Conservation (phyloP, 2,888 invertebrate species). For the Teleogryllus oceanicus region DNA sequence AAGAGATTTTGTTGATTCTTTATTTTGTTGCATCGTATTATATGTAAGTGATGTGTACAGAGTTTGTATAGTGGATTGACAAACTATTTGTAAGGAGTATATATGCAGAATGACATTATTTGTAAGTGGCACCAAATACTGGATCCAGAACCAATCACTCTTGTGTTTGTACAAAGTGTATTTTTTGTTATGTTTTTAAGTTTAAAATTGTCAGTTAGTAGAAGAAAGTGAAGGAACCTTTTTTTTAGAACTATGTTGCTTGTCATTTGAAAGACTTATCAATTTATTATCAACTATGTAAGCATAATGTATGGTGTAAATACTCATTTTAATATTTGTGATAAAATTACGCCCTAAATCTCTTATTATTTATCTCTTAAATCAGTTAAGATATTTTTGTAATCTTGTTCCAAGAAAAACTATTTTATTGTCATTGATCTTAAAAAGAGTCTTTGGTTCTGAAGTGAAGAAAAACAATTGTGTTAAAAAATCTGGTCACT, state of each 20-base stretch:
- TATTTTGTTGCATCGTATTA: background rate
- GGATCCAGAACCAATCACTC: background rate
- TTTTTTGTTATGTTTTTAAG: background rate
- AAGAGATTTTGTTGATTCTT: background rate
- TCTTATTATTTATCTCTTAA: background rate
- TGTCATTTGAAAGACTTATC: background rate
- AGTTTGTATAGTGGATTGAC: background rate
- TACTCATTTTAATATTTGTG: slow-evolving; percentile 1
- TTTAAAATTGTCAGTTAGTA: background rate
- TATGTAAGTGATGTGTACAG: slow-evolving; percentile 1
- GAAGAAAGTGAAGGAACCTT: no score
- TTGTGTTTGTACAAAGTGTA: background rate
- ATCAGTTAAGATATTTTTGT: background rate
- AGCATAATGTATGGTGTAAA: slow-evolving; percentile 3
- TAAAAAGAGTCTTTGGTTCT: background rate
- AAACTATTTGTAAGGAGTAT: background rate
- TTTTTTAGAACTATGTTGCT: background rate
- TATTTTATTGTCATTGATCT: background rate
- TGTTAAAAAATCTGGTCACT: background rate
- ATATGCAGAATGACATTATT: background rate
- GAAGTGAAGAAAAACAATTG: background rate
- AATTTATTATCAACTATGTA: background rate
- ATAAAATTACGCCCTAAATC: background rate
- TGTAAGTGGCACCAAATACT: background rate
- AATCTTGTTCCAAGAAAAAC: no score